A percentile compares a stretch with the other conserved stretches of the same genome.
phyloP scores from a whole-genome alignment of 2,797 vertebrate species.

The Melanitta fusca region DNA sequence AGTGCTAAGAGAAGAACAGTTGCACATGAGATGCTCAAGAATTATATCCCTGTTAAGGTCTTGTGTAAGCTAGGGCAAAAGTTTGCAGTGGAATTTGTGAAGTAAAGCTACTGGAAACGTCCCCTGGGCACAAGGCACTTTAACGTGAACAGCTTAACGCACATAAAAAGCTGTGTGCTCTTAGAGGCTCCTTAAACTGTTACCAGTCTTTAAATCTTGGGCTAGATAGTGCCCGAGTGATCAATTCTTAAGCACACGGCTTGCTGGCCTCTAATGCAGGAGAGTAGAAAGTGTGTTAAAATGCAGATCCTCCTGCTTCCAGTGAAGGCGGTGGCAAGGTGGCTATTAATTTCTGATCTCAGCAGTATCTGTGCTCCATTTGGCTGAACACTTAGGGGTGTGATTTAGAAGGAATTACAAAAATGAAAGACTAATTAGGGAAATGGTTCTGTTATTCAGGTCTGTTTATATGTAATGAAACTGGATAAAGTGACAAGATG shows the following conservation, averaged over 20 bases:
- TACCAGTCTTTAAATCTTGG: background rate
- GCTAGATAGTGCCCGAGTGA: background rate
- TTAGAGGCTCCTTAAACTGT: background rate
- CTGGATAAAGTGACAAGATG: conserved; percentile 12
- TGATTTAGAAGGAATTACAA: background rate
- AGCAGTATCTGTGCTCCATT: background rate
- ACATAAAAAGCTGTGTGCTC: background rate
- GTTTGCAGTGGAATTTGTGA: background rate
- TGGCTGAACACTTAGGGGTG: background rate
- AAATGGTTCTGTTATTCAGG: background rate
- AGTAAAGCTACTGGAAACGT: background rate
- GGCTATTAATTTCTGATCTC: background rate
- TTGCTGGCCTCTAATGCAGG: background rate
- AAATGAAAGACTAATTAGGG: background rate
- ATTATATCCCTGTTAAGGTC: background rate
- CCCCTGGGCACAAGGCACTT: conserved; percentile 13
- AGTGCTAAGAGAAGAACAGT: background rate
- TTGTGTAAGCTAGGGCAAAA: conserved; percentile 40
- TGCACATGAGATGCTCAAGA: background rate
- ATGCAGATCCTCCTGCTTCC: background rate
- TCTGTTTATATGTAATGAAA: background rate
- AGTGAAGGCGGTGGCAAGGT: background rate
- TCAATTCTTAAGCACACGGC: background rate
- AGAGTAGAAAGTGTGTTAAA: background rate
- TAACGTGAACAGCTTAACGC: background rate